These are phyloP conservation scores for Micromesistius poutassou DNA, from an alignment of 2,797 vertebrate genomes.

Conservation along the genomic window DNA sequence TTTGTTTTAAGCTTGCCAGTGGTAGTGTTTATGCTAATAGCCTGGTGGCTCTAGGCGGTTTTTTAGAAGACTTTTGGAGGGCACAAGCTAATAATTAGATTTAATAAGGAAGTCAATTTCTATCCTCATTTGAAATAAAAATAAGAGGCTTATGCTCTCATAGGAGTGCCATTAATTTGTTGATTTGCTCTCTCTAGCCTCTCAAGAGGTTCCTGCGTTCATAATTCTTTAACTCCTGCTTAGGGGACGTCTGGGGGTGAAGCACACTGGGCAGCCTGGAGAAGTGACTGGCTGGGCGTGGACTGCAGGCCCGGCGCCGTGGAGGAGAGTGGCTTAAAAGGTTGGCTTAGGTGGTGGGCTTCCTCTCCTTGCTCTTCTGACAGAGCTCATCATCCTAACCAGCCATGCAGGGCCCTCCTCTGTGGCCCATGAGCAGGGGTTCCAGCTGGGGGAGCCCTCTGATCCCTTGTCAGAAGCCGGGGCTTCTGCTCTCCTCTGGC, in stretches of 20 bases:
- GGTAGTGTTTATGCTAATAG: slow-evolving; percentile 80
- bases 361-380: slow-evolving; percentile 34
- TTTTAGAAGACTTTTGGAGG: slow-evolving; percentile 76
- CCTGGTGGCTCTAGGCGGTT: slow-evolving; percentile 67
- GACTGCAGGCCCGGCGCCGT: background rate
- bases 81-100: slow-evolving; percentile 77
- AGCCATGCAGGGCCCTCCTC: slow-evolving; percentile 3
- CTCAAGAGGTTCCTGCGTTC: slow-evolving; percentile 46
- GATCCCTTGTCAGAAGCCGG: slow-evolving; percentile 72
- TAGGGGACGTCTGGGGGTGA: slow-evolving; percentile 12
- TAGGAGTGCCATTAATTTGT: slow-evolving; percentile 71
- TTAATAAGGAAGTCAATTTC: slow-evolving; percentile 78
- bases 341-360: slow-evolving; percentile 31
- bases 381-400: slow-evolving; percentile 47
- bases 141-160: slow-evolving; percentile 75
- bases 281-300: background rate
- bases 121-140: slow-evolving; percentile 76
- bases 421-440: slow-evolving; percentile 56
- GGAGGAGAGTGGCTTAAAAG: background rate
- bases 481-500: slow-evolving; percentile 49
- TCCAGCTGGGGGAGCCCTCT: slow-evolving; percentile 70
- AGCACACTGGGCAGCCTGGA: slow-evolving; percentile 17
- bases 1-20: slow-evolving; percentile 79
- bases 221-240: slow-evolving; percentile 56
- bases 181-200: slow-evolving; percentile 64